Evolutionary conservation across 2,797 vertebrate species (phyloP).

Genomic region (Enteromius viviparus): DNA sequence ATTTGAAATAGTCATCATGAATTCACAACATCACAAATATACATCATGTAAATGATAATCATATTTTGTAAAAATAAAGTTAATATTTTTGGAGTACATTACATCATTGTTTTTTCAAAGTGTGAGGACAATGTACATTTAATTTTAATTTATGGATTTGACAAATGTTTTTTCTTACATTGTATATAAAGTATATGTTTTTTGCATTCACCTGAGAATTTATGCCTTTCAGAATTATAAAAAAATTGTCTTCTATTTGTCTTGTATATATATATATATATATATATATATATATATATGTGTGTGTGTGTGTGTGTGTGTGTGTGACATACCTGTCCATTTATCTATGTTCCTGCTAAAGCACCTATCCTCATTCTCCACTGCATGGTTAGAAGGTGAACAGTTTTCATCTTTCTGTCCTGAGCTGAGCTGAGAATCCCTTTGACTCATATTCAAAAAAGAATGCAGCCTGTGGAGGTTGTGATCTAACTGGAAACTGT

Average conservation of each 20-base stretch:
- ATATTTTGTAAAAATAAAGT: neutral
- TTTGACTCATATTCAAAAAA: neutral
- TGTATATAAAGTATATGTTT: neutral
- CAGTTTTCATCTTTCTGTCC: constrained; percentile 10
- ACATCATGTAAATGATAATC: neutral
- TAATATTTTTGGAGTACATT: neutral
- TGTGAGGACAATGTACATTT: neutral
- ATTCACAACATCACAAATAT: neutral
- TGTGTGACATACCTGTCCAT: constrained; percentile 32
- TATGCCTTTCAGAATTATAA: neutral
- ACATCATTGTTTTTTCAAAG: neutral
- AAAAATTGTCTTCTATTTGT: neutral
- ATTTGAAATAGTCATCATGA: neutral
- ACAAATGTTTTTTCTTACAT: too few relatives aligned
- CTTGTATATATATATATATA: too few relatives aligned
- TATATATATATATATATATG: too few relatives aligned
- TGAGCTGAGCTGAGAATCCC: constrained; percentile 21
- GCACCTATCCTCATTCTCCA: constrained; percentile 10
- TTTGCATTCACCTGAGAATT: neutral
- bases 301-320: neutral
- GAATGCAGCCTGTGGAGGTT: constrained; percentile 65
- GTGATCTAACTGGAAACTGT: constrained; percentile 69
- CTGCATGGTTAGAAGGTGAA: constrained; percentile 14
- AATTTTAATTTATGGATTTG: too few relatives aligned
- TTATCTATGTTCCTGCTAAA: neutral